A percentile compares a stretch with the other conserved stretches of the same genome.
Conservation (phyloP, 2,888 invertebrate species). For the Bellardia pandia region DNA sequence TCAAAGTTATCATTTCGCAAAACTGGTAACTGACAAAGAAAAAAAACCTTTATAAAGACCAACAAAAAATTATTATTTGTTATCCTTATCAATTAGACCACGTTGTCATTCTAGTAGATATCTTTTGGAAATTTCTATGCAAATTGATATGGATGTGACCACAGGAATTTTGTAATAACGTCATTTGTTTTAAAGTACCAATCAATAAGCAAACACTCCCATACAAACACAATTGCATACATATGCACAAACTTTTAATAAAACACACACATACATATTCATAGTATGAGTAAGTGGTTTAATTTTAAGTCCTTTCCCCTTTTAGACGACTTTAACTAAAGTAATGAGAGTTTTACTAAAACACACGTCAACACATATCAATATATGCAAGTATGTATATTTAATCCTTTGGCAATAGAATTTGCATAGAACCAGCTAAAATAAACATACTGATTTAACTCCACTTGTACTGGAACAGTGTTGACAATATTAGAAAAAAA, state of each 20-base stretch:
- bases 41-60: too few relatives aligned
- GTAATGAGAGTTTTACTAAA: slow-evolving; percentile 45
- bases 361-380: slow-evolving; percentile 9
- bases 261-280: slow-evolving; percentile 9
- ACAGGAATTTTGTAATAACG: slow-evolving; percentile 73
- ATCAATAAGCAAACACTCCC: slow-evolving; percentile 63
- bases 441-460: slow-evolving; percentile 40
- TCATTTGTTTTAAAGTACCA: slow-evolving; percentile 70
- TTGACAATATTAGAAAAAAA: slow-evolving; percentile 20
- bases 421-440: slow-evolving; percentile 60
- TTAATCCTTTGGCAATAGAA: slow-evolving; percentile 63
- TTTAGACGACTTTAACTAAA: slow-evolving; percentile 34
- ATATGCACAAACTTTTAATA: background rate
- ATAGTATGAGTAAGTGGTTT: slow-evolving; percentile 21
- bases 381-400: slow-evolving; percentile 15
- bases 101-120: slow-evolving; percentile 1
- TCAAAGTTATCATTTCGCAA: too few relatives aligned
- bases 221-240: background rate
- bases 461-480: slow-evolving; percentile 11
- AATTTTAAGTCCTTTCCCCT: slow-evolving; percentile 4
- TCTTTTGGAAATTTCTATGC: slow-evolving; percentile 60
- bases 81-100: background rate
- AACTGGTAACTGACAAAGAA: too few relatives aligned
- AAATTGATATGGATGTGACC: slow-evolving; percentile 73
- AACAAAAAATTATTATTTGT: background rate